Conservation (phyloP, 2,888 invertebrate genomes). For the Oegoconia quadripuncta region DNA sequence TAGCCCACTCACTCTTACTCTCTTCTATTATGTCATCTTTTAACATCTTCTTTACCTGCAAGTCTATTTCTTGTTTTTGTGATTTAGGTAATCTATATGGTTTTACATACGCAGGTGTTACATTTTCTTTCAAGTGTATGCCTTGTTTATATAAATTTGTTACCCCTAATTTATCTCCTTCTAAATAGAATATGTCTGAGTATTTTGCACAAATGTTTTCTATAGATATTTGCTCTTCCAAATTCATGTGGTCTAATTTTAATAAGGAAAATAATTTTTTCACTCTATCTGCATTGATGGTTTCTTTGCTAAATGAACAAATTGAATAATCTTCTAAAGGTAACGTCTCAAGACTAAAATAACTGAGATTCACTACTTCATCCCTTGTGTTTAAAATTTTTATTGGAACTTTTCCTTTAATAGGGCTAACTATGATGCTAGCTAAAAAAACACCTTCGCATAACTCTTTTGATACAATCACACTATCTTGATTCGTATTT, state of each 20-base stretch:
- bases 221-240: too few species aligned
- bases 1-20: neutral
- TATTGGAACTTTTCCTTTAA: neutral
- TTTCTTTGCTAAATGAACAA: neutral
- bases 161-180: slow-evolving; percentile 6
- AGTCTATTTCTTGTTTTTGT: slow-evolving; percentile 10
- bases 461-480: neutral
- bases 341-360: neutral
- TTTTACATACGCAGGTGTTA: slow-evolving; percentile 7
- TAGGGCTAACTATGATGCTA: neutral
- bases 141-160: neutral
- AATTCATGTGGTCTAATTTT: too few species aligned
- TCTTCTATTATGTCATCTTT: slow-evolving; percentile 14
- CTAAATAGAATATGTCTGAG: neutral
- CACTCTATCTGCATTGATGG: neutral
- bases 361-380: neutral
- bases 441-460: too few species aligned
- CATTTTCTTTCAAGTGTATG: slow-evolving; percentile 10
- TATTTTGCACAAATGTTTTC: too few species aligned
- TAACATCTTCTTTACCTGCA: slow-evolving; percentile 9
- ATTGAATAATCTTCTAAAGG: neutral
- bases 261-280: too few species aligned
- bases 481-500: neutral
- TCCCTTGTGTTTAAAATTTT: neutral
- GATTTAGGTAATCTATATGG: slow-evolving; percentile 11